Evolutionary conservation across 2,113 vertebrate genomes (phyloP).

Genomic region (Malurus elegans): DNA sequence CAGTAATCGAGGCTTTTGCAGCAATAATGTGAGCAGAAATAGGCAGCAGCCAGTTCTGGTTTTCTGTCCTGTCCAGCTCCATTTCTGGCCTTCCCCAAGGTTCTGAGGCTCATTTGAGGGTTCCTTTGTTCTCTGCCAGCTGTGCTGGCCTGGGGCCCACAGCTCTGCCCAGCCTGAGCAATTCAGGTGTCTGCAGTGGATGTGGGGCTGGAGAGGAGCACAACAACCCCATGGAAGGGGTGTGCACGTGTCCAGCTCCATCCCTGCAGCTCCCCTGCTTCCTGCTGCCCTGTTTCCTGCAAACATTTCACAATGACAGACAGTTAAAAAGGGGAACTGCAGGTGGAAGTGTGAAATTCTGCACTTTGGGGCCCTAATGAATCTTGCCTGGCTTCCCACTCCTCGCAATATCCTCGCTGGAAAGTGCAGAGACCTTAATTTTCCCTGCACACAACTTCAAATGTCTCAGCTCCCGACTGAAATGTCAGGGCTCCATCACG

Average conservation of each 20-base stretch:
- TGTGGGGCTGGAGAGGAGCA: background rate
- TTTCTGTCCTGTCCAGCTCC: background rate
- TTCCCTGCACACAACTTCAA: background rate
- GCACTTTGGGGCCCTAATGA: background rate
- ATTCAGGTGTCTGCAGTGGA: background rate
- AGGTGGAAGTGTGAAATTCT: background rate
- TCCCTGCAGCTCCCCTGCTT: background rate
- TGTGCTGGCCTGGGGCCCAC: background rate
- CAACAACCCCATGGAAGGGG: background rate
- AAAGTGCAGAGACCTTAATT: conserved; percentile 15
- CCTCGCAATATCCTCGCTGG: background rate
- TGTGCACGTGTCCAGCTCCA: background rate
- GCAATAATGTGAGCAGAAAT: background rate
- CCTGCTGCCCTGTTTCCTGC: background rate
- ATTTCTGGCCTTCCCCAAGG: background rate
- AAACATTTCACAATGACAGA: background rate
- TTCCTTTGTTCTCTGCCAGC: background rate
- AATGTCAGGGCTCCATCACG: background rate
- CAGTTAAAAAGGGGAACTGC: background rate
- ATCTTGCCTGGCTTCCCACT: background rate
- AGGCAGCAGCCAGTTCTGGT: background rate
- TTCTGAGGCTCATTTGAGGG: background rate
- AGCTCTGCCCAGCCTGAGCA: too few species aligned
- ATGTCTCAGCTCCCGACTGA: background rate
- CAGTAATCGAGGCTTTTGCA: background rate